phyloP scores from a whole-genome alignment of 1,140 invertebrate genomes.

The Pogonomyrmex californicus region DNA sequence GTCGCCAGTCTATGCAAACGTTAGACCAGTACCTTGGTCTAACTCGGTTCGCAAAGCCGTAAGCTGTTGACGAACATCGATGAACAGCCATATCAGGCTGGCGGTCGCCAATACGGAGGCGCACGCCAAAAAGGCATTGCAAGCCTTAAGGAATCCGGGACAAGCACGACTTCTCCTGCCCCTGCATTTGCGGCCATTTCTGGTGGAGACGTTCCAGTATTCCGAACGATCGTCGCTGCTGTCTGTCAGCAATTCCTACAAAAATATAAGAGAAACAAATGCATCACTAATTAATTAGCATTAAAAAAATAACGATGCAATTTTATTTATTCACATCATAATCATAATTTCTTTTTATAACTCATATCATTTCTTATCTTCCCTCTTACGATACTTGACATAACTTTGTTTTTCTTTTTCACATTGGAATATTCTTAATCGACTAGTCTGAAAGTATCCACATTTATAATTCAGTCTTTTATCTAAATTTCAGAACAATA shows the following conservation, averaged over 20 bases:
- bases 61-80: constrained; percentile 90
- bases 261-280: constrained; percentile 66
- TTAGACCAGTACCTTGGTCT: constrained; percentile 88
- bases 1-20: neutral
- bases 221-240: constrained; percentile 88
- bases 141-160: constrained; percentile 87
- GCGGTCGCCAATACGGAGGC: constrained; percentile 89
- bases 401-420: neutral
- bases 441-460: neutral
- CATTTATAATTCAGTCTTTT: neutral
- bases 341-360: neutral
- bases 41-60: constrained; percentile 89
- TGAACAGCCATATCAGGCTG: constrained; percentile 90
- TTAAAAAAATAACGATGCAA: neutral
- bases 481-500: constrained; percentile 14
- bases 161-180: constrained; percentile 80
- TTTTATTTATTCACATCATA: neutral
- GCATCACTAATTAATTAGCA: neutral
- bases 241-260: constrained; percentile 86
- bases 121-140: constrained; percentile 89
- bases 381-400: neutral
- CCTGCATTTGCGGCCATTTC: constrained; percentile 79
- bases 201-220: constrained; percentile 82
- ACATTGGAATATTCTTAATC: neutral
- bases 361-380: constrained; percentile 12